Evolutionary conservation across 1,140 invertebrate genomes (phyloP).

Genomic region (Drosophila bipectinata): DNA sequence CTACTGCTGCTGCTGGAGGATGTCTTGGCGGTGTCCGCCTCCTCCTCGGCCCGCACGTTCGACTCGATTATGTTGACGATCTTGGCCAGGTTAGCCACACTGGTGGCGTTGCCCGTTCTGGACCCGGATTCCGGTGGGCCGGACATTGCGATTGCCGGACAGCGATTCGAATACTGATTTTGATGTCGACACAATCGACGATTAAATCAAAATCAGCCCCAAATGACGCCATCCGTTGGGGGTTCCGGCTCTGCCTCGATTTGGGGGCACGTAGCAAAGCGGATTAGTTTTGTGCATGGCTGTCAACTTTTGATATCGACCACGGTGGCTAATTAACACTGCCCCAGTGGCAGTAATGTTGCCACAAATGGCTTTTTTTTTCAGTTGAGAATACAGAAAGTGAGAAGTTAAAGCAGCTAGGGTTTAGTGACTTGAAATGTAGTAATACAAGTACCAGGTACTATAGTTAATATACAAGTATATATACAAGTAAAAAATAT

Average conservation of each 20-base stretch:
- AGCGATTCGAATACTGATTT: conserved; percentile 50
- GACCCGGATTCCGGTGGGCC: background rate
- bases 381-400: no score
- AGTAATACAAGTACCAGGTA: no score
- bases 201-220: conserved; percentile 75
- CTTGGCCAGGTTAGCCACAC: conserved; percentile 63
- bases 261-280: conserved; percentile 60
- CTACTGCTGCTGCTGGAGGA: background rate
- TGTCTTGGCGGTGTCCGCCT: background rate
- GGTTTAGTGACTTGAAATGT: no score
- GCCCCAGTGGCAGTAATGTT: background rate
- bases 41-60: conserved; percentile 42
- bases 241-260: conserved; percentile 40
- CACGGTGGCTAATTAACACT: conserved; percentile 29
- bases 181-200: conserved; percentile 27
- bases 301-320: conserved; percentile 62
- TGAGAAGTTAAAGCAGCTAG: no score
- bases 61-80: conserved; percentile 76
- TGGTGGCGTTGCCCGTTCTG: conserved; percentile 3
- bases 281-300: conserved; percentile 76
- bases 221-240: conserved; percentile 6
- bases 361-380: background rate
- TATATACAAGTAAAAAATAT: no score
- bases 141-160: conserved; percentile 32
- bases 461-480: no score